Evolutionary conservation across 2,888 invertebrate species (phyloP).

Genomic region (Hydropsyche betteni): DNA sequence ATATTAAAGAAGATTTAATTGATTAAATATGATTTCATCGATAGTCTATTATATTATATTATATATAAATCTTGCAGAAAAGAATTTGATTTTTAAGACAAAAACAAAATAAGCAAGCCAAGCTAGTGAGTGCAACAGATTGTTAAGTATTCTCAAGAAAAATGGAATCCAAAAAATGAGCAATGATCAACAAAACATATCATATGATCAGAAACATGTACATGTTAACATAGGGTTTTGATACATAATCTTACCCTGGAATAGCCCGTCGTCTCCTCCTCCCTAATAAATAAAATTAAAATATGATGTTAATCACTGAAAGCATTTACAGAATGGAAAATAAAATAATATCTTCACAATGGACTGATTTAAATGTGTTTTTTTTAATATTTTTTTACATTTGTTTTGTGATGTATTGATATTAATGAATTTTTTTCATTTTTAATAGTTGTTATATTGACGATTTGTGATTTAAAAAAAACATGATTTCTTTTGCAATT

Average conservation of each 20-base stretch:
- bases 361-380: too few relatives aligned
- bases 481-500: too few relatives aligned
- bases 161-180: conserved; percentile 8
- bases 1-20: too few relatives aligned
- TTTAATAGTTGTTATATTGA: too few relatives aligned
- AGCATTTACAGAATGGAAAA: conserved; percentile 26
- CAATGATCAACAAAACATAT: conserved; percentile 4
- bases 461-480: too few relatives aligned
- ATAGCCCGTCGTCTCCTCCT: conserved; percentile 68
- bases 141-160: conserved; percentile 30
- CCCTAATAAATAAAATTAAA: conserved; percentile 61
- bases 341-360: conserved; percentile 51
- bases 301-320: conserved; percentile 31
- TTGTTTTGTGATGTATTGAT: too few relatives aligned
- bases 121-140: conserved; percentile 27
- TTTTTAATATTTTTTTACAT: too few relatives aligned
- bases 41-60: background rate
- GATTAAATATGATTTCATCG: background rate
- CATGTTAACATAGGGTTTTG: conserved; percentile 35
- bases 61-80: background rate
- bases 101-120: conserved; percentile 18
- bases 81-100: background rate
- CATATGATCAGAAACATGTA: conserved; percentile 25
- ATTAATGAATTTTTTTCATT: too few relatives aligned
- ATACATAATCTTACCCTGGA: conserved; percentile 62